Conservation (phyloP, 2,113 vertebrate genomes). For the Silurus asotus region DNA sequence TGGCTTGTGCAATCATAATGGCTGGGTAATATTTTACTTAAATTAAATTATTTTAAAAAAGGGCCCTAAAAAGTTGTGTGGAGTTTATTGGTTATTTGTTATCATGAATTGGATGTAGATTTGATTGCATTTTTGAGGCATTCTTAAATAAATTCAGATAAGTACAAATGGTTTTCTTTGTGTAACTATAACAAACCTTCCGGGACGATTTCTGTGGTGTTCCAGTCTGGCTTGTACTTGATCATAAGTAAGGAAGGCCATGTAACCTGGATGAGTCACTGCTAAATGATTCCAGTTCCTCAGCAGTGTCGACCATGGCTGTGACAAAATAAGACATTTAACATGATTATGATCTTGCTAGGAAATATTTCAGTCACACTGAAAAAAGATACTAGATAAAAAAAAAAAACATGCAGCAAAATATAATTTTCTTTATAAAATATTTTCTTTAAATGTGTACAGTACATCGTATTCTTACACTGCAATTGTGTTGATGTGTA, state of each 20-base stretch:
- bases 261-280: slow-evolving; percentile 84
- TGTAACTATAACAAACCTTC: slow-evolving; percentile 72
- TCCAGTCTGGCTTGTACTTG: slow-evolving; percentile 77
- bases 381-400: not conserved
- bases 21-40: too few relatives aligned
- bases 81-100: not conserved
- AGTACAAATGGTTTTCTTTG: not conserved
- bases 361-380: not conserved
- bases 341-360: not conserved
- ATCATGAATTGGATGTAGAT: not conserved
- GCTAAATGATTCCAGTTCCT: slow-evolving; percentile 85
- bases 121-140: not conserved
- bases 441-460: not conserved
- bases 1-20: too few relatives aligned
- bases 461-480: not conserved
- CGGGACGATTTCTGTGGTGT: slow-evolving; percentile 75
- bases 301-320: slow-evolving; percentile 83
- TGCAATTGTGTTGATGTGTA: not conserved
- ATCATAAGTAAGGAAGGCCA: slow-evolving; percentile 89
- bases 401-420: not conserved
- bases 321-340: not conserved
- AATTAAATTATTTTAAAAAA: not conserved
- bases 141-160: not conserved
- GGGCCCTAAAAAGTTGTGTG: not conserved
- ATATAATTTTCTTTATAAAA: too few relatives aligned